These are phyloP conservation scores for Microcebus griseorufus DNA, from an alignment of 2,113 vertebrate genomes.

Conservation along the genomic window DNA sequence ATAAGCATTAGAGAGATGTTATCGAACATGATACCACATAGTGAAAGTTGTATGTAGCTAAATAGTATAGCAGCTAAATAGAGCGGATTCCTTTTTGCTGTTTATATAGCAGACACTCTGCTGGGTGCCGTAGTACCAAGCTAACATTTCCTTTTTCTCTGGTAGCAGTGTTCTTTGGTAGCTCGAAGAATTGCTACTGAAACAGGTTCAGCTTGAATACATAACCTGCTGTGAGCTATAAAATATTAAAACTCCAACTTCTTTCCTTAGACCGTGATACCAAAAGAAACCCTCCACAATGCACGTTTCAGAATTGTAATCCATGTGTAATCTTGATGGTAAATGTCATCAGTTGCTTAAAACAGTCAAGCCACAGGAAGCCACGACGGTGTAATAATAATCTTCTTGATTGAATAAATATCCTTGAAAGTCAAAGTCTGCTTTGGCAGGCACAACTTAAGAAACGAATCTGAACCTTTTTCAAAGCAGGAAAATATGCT, in stretches of 20 bases:
- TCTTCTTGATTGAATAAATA: constrained; percentile 68
- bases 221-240: constrained; percentile 58
- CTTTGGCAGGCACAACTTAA: constrained; percentile 9
- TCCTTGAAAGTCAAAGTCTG: constrained; percentile 33
- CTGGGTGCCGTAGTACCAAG: not conserved
- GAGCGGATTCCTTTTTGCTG: not conserved
- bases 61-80: not conserved
- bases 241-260: constrained; percentile 65
- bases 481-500: constrained; percentile 37
- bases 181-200: constrained; percentile 48
- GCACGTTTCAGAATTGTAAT: constrained; percentile 23
- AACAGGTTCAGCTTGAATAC: constrained; percentile 53
- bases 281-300: constrained; percentile 8
- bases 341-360: constrained; percentile 80
- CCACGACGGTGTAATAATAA: constrained; percentile 53
- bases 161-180: constrained; percentile 1
- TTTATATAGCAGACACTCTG: not conserved
- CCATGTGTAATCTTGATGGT: constrained; percentile 52
- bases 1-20: not conserved
- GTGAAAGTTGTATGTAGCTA: not conserved
- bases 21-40: not conserved
- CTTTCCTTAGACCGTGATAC: not conserved
- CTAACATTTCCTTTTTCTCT: not conserved
- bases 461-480: constrained; percentile 31
- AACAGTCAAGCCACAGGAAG: constrained; percentile 78